Evolutionary conservation across 2,888 invertebrate genomes (phyloP), one percentile per base, ranked within the genome.

Genomic region (Galerucella nymphaeae): DNA sequence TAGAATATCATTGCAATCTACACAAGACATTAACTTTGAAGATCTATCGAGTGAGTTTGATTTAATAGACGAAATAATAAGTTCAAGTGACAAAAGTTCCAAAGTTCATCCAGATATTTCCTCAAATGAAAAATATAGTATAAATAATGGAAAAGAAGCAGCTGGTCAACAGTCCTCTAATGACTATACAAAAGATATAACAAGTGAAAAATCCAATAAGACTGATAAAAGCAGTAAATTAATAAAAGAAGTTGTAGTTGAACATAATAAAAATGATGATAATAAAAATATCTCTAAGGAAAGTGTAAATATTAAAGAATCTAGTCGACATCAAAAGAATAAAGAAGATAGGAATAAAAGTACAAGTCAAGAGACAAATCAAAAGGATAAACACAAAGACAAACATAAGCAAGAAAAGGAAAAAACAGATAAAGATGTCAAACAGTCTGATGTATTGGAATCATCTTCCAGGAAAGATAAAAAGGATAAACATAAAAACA

Each of bases 51-150:
- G 80, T 11, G 88, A 87, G 65, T 86, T 87, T 77, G 85, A 87
- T 72, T 80, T 86, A 71, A 85, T 88, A 62, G 87, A 87, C 77
- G 87, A 87, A 71, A 85, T 87, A 66, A 79, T 87, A 5, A 81
- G 78, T 53, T 74, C 81, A 42, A 63, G 48, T 69, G 70, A 73
- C 48, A 74, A 75, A 72, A 61, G 11, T 57, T 16, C 63, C 16
- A 75, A 74, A 53, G 30, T 57, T 48, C 72, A 75, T 57, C 71
- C 48, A 70, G 67, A 70, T 70, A 69, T 48, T 4, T 65, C 30
- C 6, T 38, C 5, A 30, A 30, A 30, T 30, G 23, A 30, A 30
- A 30, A 30, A 30, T 4, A 30, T 30, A 23, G 23, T 62, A 11
- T 59, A 69, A 53, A 71, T 45, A 64, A 77, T 30, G 45, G 70